Conservation (phyloP, 2,113 vertebrate species). For the Oryzias celebensis region DNA sequence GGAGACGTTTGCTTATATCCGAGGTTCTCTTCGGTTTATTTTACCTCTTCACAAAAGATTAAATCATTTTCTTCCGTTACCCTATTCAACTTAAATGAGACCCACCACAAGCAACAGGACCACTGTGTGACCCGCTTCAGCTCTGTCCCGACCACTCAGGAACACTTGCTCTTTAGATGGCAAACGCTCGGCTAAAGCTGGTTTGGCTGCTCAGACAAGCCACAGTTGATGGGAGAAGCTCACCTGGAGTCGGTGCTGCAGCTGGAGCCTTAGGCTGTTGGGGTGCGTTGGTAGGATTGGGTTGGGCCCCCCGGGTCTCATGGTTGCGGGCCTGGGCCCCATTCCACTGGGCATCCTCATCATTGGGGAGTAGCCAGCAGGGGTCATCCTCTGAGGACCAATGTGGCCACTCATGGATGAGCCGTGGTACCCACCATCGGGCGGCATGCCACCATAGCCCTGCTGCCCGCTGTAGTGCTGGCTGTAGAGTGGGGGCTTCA, state of each 20-base stretch:
- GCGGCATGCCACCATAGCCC: conserved; percentile 80
- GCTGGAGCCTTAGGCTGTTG: conserved; percentile 71
- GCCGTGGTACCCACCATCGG: conserved; percentile 84
- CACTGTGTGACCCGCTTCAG: neutral
- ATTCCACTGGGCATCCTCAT: conserved; percentile 82
- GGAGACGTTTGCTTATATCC: neutral
- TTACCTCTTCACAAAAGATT: neutral
- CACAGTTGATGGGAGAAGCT: too few species aligned
- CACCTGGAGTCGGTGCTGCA: conserved; percentile 69
- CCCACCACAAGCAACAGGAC: neutral
- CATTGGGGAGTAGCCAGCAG: conserved; percentile 79
- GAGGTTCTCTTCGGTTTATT: neutral
- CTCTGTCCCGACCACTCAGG: neutral
- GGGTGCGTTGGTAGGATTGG: conserved; percentile 82
- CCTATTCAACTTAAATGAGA: neutral
- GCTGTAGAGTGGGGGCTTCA: conserved; percentile 85
- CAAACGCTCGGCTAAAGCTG: too few species aligned
- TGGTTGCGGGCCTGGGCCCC: conserved; percentile 72
- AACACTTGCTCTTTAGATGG: neutral
- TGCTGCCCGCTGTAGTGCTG: conserved; percentile 84
- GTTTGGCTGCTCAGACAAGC: too few species aligned
- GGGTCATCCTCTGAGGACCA: conserved; percentile 78
- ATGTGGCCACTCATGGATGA: conserved; percentile 53
- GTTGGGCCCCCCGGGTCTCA: conserved; percentile 79
- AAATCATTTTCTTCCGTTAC: neutral